phyloP scores from a whole-genome alignment of 1,140 invertebrate genomes.

The Pseudomyrmex sp. region DNA sequence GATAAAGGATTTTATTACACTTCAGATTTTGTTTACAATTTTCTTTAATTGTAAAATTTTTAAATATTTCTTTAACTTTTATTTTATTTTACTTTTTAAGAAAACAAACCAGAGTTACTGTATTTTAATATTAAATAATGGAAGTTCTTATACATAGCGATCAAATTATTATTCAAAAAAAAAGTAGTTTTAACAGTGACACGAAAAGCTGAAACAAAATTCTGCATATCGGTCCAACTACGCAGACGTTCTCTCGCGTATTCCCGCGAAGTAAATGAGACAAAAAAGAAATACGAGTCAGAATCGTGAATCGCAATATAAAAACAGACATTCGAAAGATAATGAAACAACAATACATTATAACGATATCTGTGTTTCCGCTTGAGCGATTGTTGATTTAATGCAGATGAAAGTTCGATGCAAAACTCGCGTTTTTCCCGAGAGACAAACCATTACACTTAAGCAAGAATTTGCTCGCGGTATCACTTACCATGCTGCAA shows the following conservation, averaged over 20 bases:
- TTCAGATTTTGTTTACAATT: not conserved
- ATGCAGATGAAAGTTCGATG: not conserved
- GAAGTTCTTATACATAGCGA: not conserved
- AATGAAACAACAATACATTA: constrained; percentile 7
- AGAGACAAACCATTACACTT: not conserved
- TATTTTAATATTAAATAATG: not conserved
- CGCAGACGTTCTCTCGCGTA: not conserved
- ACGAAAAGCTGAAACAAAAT: not conserved
- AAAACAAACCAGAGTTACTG: not conserved
- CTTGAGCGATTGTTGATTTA: not conserved
- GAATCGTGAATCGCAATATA: not conserved
- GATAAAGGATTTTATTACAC: not conserved
- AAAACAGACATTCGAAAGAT: not conserved
- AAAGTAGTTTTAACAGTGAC: not conserved
- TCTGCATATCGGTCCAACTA: not conserved
- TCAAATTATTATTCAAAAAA: not conserved
- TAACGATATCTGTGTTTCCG: constrained; percentile 12
- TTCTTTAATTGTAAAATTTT: not conserved
- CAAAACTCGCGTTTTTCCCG: not conserved
- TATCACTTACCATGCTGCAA: constrained; percentile 92
- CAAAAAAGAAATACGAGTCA: not conserved
- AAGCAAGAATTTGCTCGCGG: not conserved
- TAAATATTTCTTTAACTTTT: not conserved
- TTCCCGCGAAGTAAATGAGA: not conserved
- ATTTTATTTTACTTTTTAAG: not conserved